Evolutionary conservation across 1,140 invertebrate genomes (phyloP), one percentile per base, ranked within the genome.

Genomic region (Tetramorium alpestre): DNA sequence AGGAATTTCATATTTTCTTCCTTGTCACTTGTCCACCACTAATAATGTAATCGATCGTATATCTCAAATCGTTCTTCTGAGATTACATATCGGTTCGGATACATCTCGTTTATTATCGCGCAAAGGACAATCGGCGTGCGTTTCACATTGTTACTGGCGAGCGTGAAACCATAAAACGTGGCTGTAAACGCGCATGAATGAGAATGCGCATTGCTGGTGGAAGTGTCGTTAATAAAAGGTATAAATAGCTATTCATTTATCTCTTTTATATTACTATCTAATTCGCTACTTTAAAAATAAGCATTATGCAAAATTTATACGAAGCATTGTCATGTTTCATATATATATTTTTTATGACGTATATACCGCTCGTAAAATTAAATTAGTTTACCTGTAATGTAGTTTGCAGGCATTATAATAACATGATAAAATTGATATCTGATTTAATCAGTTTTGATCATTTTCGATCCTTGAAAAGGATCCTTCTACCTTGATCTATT

Each of bases 51-150:
- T 41, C 65, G 38, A 33, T 44, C 16, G 78, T 18, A 47, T 73
- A 47, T 60, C 67, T 2, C 62, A n/a, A 51, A 10, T 81, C 38
- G 10, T 56, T 47, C 18, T 41, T 41, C n/a, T 10, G 22, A 58
- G 16, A 47, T 60, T 18, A 33, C 54, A n/a, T n/a, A n/a, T n/a
- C n/a, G n/a, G n/a, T n/a, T n/a, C n/a, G n/a, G n/a, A n/a, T n/a
- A 60, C 54, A 25, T 16, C 11, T 25, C 64, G 65, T 70, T 81
- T 25, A 58, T 82, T 82, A 82, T 82, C 51, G 49, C 51, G 38
- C 62, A 25, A 67, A 51, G 7, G 44, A 69, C 44, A 25, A 3
- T 47, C n/a, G 38, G 54, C 72, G 54, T 44, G 41, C 25, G 5
- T 65, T 44, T 44, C 54, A 62, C 41, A 62, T 84, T 84, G 69